These are phyloP conservation scores for Adela reaumurella DNA, from an alignment of 2,888 invertebrate species.

Conservation along the genomic window DNA sequence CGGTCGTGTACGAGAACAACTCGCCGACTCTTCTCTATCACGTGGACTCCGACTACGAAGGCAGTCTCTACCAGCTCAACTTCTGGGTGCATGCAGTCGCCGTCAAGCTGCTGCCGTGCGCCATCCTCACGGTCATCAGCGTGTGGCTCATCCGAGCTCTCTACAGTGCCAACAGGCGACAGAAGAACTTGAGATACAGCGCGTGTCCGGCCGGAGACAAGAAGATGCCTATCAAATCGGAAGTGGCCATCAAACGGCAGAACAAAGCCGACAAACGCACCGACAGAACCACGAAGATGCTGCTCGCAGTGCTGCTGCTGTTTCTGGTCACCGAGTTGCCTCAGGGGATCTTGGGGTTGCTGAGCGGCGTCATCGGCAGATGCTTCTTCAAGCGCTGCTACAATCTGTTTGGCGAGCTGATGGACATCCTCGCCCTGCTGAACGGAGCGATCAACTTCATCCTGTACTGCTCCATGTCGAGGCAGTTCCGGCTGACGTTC, in stretches of 20 bases:
- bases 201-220: constrained; percentile 48
- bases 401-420: constrained; percentile 75
- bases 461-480: constrained; percentile 90
- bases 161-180: constrained; percentile 71
- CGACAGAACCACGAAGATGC: constrained; percentile 85
- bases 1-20: constrained; percentile 46
- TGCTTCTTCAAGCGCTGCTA: constrained; percentile 80
- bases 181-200: constrained; percentile 65
- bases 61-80: constrained; percentile 64
- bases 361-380: constrained; percentile 64
- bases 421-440: constrained; percentile 85
- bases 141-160: constrained; percentile 68
- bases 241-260: constrained; percentile 26
- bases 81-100: constrained; percentile 80
- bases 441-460: constrained; percentile 94
- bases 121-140: constrained; percentile 70
- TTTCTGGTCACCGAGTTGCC: constrained; percentile 90
- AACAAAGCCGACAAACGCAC: constrained; percentile 69
- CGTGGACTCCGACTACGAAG: constrained; percentile 54
- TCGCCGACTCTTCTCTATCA: constrained; percentile 43
- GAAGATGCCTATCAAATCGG: constrained; percentile 18
- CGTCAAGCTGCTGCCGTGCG: constrained; percentile 76
- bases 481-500: constrained; percentile 84
- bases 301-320: constrained; percentile 79
- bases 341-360: constrained; percentile 67